A percentile compares a stretch with the other conserved stretches of the same genome.
phyloP scores from a whole-genome alignment of 2,888 invertebrate genomes.

The Drosophila ustulata region DNA sequence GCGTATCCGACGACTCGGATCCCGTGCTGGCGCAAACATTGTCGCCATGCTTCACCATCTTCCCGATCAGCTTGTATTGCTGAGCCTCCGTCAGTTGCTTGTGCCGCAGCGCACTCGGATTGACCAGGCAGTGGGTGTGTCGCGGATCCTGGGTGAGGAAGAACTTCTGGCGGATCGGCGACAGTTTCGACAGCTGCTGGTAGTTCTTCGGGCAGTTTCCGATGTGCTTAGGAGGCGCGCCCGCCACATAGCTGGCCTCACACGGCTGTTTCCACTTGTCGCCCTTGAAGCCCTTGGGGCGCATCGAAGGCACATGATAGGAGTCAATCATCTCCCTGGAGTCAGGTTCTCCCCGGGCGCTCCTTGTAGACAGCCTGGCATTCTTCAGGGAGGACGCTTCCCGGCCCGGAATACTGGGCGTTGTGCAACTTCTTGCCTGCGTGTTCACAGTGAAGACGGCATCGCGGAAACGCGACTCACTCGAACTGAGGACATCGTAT shows the following conservation, averaged over 20 bases:
- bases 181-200: slow-evolving; percentile 63
- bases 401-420: slow-evolving; percentile 17
- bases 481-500: slow-evolving; percentile 68
- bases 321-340: slow-evolving; percentile 71
- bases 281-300: slow-evolving; percentile 53
- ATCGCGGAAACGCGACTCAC: slow-evolving; percentile 66
- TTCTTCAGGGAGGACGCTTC: not conserved
- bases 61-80: slow-evolving; percentile 66
- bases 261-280: slow-evolving; percentile 74
- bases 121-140: slow-evolving; percentile 76
- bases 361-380: not conserved
- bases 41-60: slow-evolving; percentile 81
- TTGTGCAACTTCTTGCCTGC: slow-evolving; percentile 42
- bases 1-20: slow-evolving; percentile 72
- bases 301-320: slow-evolving; percentile 57
- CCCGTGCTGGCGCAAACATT: slow-evolving; percentile 75
- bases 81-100: slow-evolving; percentile 60
- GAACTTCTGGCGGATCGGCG: slow-evolving; percentile 74
- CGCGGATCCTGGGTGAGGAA: slow-evolving; percentile 83
- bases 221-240: slow-evolving; percentile 66
- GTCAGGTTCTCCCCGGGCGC: slow-evolving; percentile 5
- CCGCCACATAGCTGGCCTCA: slow-evolving; percentile 72
- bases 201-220: slow-evolving; percentile 76
- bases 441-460: slow-evolving; percentile 63
- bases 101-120: slow-evolving; percentile 74